These are phyloP conservation scores for Petrophora chlorosata DNA, from an alignment of 2,888 invertebrate species.

Conservation along the genomic window DNA sequence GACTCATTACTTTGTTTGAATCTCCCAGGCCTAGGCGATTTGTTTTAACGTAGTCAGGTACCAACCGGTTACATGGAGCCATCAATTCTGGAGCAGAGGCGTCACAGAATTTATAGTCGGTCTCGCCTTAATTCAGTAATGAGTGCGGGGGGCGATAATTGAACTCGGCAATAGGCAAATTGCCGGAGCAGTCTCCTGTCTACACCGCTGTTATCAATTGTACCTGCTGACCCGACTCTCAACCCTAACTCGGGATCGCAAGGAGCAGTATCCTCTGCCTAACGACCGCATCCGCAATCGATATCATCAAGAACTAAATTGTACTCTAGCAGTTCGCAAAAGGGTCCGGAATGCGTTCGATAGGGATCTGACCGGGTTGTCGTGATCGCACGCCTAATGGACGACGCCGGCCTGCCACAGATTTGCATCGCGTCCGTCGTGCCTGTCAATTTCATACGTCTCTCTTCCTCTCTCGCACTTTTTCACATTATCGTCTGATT, in stretches of 20 bases:
- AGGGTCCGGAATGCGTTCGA: slow-evolving; percentile 55
- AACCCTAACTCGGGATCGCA: slow-evolving; percentile 48
- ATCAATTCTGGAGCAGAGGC: slow-evolving; percentile 68
- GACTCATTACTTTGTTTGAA: slow-evolving; percentile 5
- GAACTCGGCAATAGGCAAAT: slow-evolving; percentile 81
- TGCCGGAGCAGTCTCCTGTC: slow-evolving; percentile 67
- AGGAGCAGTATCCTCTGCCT: slow-evolving; percentile 44
- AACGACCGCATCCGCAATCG: slow-evolving; percentile 40
- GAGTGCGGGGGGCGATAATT: slow-evolving; percentile 83
- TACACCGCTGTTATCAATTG: slow-evolving; percentile 50
- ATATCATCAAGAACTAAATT: slow-evolving; percentile 60
- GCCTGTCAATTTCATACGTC: slow-evolving; percentile 64
- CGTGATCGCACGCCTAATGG: slow-evolving; percentile 61
- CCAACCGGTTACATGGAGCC: slow-evolving; percentile 58
- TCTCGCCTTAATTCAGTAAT: slow-evolving; percentile 81
- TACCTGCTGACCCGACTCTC: slow-evolving; percentile 38
- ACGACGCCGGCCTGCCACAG: slow-evolving; percentile 61
- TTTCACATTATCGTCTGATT: slow-evolving; percentile 58
- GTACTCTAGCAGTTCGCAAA: slow-evolving; percentile 55
- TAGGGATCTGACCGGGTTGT: slow-evolving; percentile 47
- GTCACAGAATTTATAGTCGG: slow-evolving; percentile 74
- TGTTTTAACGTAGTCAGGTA: slow-evolving; percentile 48
- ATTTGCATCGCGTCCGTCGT: slow-evolving; percentile 72
- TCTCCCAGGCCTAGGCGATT: slow-evolving; percentile 21
- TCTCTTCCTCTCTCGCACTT: slow-evolving; percentile 61